A percentile compares a stretch with the other conserved stretches of the same genome.
These are phyloP conservation scores for Cydia amplana DNA, from an alignment of 1,140 invertebrate species.

Conservation along the genomic window DNA sequence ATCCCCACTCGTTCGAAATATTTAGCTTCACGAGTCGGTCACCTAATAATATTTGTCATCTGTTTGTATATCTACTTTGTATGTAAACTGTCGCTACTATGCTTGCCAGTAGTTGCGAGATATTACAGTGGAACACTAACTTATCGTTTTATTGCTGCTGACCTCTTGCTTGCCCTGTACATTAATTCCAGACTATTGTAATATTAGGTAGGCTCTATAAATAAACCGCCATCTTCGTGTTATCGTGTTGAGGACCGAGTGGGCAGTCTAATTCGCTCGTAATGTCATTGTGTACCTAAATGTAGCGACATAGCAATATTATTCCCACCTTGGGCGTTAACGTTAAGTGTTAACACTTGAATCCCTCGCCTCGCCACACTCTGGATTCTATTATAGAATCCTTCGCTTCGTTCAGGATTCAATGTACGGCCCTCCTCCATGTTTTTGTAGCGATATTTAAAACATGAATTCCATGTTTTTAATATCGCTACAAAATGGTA, in stretches of 20 bases:
- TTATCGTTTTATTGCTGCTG: slow-evolving; percentile 12
- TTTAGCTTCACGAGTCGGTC: no score
- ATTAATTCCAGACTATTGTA: not conserved
- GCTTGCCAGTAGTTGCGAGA: not conserved
- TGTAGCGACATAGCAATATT: no score
- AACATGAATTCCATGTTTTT: not conserved
- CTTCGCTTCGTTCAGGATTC: no score
- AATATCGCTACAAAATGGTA: not conserved
- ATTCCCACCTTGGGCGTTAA: no score
- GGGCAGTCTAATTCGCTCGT: not conserved
- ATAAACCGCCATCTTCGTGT: not conserved
- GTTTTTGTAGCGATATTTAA: no score
- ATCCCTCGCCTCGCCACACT: no score
- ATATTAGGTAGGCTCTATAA: slow-evolving; percentile 10
- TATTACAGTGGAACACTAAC: not conserved
- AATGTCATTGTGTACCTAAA: not conserved
- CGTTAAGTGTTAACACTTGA: no score
- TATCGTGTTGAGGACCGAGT: not conserved
- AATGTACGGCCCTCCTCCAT: no score
- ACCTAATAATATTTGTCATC: not conserved
- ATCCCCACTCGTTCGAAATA: no score
- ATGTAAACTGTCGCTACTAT: not conserved
- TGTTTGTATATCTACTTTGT: not conserved
- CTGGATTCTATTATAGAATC: no score
- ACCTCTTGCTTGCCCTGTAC: not conserved